phyloP scores from a whole-genome alignment of 2,888 invertebrate genomes.

The Agonum fuliginosum region DNA sequence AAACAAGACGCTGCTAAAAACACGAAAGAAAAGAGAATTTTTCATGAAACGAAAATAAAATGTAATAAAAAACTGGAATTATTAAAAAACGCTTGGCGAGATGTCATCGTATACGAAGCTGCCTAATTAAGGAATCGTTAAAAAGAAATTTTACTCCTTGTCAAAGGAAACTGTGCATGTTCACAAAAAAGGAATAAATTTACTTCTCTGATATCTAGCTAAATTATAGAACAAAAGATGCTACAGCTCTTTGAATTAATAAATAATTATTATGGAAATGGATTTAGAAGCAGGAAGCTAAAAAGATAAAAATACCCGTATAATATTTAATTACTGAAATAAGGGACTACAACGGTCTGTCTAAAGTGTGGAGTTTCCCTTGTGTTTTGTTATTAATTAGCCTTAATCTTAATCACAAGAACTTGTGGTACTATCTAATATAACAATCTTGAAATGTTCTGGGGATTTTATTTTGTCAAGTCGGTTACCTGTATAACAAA shows the following conservation, averaged over 20 bases:
- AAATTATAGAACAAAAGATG: conserved; percentile 22
- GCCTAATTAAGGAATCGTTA: conserved; percentile 43
- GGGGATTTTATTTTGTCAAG: too few relatives aligned
- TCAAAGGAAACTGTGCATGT: conserved; percentile 36
- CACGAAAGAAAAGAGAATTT: conserved; percentile 26
- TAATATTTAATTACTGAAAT: neutral
- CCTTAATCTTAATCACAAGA: too few relatives aligned
- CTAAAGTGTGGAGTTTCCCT: too few relatives aligned
- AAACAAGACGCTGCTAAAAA: conserved; percentile 42
- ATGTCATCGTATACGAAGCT: conserved; percentile 36
- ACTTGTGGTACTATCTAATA: too few relatives aligned
- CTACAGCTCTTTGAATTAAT: neutral
- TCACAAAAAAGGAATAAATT: conserved; percentile 22
- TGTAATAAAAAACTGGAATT: conserved; percentile 47
- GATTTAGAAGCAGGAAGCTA: neutral
- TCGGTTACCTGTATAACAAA: too few relatives aligned
- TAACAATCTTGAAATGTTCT: too few relatives aligned
- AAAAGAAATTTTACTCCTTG: conserved; percentile 35
- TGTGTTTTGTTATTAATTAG: too few relatives aligned
- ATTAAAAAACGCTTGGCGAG: conserved; percentile 45
- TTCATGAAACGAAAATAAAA: conserved; percentile 34
- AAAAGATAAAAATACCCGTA: neutral
- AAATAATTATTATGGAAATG: neutral
- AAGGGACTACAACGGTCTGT: neutral
- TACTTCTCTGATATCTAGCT: neutral